Evolutionary conservation across 2,113 vertebrate species (phyloP).

Genomic region (Periophthalmodon schlosseri): DNA sequence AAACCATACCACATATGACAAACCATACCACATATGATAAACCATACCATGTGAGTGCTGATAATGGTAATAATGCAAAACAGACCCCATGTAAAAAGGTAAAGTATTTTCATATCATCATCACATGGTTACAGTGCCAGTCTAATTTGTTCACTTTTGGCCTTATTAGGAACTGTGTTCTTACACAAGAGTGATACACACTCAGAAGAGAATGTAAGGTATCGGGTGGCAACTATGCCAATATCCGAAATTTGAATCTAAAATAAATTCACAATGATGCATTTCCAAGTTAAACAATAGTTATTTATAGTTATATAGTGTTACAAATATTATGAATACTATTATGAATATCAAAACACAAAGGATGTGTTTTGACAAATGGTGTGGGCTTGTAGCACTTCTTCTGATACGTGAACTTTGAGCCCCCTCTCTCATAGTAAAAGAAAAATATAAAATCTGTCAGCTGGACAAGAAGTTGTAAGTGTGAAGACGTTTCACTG

Average conservation of each 20-base stretch:
- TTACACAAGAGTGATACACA: slow-evolving; percentile 61
- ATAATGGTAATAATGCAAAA: no score
- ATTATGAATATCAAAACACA: slow-evolving; percentile 41
- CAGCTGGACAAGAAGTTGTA: no score
- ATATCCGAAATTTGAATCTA: slow-evolving; percentile 36
- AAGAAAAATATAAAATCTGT: no score
- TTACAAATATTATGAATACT: slow-evolving; percentile 11
- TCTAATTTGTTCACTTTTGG: slow-evolving; percentile 47
- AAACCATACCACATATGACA: no score
- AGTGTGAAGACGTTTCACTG: no score
- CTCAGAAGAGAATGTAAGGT: slow-evolving; percentile 61
- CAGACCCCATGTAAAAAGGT: no score
- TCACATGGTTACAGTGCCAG: slow-evolving; percentile 48
- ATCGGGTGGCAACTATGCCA: slow-evolving; percentile 58
- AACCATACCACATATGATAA: no score
- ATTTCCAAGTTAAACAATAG: neutral
- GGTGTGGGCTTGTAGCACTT: slow-evolving; percentile 50
- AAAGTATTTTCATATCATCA: slow-evolving; percentile 3
- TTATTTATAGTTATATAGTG: neutral
- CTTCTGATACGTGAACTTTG: slow-evolving; percentile 62
- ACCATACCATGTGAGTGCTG: no score
- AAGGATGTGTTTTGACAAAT: slow-evolving; percentile 35
- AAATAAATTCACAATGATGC: neutral
- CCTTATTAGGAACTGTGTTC: slow-evolving; percentile 58
- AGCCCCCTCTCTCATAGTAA: slow-evolving; percentile 15